A percentile compares a stretch with the other conserved stretches of the same genome.
These are phyloP conservation scores for Zaprionus bogoriensis DNA, from an alignment of 2,888 invertebrate genomes.

Conservation along the genomic window DNA sequence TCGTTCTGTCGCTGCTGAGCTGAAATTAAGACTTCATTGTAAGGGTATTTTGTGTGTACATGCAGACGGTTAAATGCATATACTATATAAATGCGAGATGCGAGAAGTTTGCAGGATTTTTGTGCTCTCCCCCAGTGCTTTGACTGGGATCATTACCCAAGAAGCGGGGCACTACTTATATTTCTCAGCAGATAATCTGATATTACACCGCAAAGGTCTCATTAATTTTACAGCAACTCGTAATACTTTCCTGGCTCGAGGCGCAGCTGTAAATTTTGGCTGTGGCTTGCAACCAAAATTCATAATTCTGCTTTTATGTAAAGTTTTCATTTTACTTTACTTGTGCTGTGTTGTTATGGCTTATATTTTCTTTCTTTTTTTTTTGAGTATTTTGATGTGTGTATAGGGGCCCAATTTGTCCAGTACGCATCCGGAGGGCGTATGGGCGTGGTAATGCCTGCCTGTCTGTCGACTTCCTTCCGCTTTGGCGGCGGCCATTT, in stretches of 20 bases:
- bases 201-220: slow-evolving; percentile 7
- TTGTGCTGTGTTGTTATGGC: too few species aligned
- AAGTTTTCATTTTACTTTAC: slow-evolving; percentile 15
- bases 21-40: background rate
- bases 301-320: slow-evolving; percentile 28
- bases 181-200: slow-evolving; percentile 19
- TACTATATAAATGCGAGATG: too few species aligned
- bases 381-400: slow-evolving; percentile 2
- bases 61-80: too few species aligned
- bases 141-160: background rate
- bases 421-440: slow-evolving; percentile 46
- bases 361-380: too few species aligned
- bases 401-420: slow-evolving; percentile 56
- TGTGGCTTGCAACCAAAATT: slow-evolving; percentile 5
- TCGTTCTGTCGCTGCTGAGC: background rate
- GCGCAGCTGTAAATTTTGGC: background rate
- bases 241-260: background rate
- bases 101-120: too few species aligned
- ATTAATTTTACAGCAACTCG: slow-evolving; percentile 27
- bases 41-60: too few species aligned
- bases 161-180: background rate
- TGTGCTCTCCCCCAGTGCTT: background rate
- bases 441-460: slow-evolving; percentile 43
- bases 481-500: slow-evolving; percentile 40
- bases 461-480: slow-evolving; percentile 65